These are phyloP conservation scores for Neoitamus cyanurus DNA, from an alignment of 2,888 invertebrate species.

Conservation along the genomic window DNA sequence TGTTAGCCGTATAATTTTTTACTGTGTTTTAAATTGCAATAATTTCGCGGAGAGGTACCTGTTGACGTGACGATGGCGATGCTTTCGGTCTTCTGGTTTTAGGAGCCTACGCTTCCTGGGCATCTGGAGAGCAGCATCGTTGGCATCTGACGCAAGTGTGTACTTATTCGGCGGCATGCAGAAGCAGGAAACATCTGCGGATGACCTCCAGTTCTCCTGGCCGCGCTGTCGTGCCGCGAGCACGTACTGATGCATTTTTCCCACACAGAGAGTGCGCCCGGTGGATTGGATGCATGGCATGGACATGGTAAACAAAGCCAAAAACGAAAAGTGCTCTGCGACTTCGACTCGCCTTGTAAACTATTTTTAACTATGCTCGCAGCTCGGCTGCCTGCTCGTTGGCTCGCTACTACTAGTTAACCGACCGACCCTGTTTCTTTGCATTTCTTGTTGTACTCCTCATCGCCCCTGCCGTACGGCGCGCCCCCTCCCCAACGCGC, in stretches of 20 bases:
- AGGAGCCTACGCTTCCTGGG: no score
- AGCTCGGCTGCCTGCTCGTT: background rate
- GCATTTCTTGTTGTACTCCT: slow-evolving; percentile 37
- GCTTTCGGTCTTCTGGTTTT: no score
- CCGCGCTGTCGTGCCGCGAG: background rate
- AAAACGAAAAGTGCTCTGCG: slow-evolving; percentile 16
- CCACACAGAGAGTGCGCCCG: background rate
- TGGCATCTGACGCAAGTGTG: background rate
- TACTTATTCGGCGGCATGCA: background rate
- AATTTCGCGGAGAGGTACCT: no score
- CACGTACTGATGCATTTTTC: background rate
- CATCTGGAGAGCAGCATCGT: no score
- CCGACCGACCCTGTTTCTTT: slow-evolving; percentile 39
- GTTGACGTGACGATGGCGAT: no score
- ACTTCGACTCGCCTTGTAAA: slow-evolving; percentile 26
- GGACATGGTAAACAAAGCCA: slow-evolving; percentile 11
- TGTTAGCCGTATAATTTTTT: background rate
- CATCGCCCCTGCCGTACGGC: background rate
- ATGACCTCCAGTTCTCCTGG: background rate
- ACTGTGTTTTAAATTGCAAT: background rate
- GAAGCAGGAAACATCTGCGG: background rate
- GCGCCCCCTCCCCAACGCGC: background rate
- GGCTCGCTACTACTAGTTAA: background rate
- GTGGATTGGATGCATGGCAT: background rate
- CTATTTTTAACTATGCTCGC: slow-evolving; percentile 23